Base-by-base conservation (phyloP, 2,888 invertebrate genomes). In the Acronicta leporina region DNA sequence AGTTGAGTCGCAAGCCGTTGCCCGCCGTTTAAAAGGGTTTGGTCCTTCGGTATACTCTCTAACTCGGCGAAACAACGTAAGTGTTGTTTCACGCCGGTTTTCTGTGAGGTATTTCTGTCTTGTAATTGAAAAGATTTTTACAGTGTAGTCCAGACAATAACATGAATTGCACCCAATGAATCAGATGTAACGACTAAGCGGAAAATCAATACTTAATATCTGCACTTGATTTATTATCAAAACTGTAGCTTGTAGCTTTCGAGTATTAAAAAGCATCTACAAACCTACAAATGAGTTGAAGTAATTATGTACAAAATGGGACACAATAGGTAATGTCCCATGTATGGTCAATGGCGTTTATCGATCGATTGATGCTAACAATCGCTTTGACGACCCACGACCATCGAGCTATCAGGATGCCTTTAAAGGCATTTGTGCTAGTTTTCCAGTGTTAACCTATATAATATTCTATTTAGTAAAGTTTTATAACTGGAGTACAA, bases 241-340 rank as follows among this genome's bases (percentile, higher is more conserved):
- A 35, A 46, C 20, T n/a, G n/a, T n/a, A n/a, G n/a, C n/a, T n/a
- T 9, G 16, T 20, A 56, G 14, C 30, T 60, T 20, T 44, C 35
- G 10, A 48, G 7, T 15, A 5, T 46, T 69, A 68, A 20, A 61
- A 30, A 7, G 10, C 59, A 40, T n/a, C 11, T 55, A 61, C n/a
- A 33, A 62, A 52, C 60, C 63, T 68, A 68, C 63, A 79, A 73
- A 73, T 68, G 62, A 49, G 69, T 46, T 56, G 41, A 58, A 49
- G 65, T 75, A 70, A 76, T 79, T 75, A 71, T 63, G 56, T 66
- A 58, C 73, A 55, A 62, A 66, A 53, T 63, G 42, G 76, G 62
- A 51, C 15, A 76, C 70, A 75, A 76, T 76, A 73, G 71, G 45
- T 66, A 71, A 67, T 70, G 63, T 41, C 8, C 68, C 60, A 42